Percentiles rank a stretch among this genome's conserved stretches.
Conservation (phyloP, 1,140 invertebrate species). For the Trachelipus rathkii region DNA sequence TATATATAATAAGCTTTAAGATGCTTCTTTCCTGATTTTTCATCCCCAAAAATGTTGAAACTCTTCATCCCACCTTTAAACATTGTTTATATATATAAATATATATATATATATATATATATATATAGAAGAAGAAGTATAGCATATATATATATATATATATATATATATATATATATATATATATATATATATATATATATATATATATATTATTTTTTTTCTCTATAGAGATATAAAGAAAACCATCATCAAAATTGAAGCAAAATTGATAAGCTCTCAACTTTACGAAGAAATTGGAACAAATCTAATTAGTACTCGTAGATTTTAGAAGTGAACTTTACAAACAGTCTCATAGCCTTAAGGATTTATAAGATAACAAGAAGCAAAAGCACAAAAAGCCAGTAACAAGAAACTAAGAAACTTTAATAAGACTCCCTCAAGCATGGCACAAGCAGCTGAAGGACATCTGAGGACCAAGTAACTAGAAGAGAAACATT, state of each 20-base stretch:
- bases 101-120: not conserved
- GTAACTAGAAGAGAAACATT: slow-evolving; percentile 31
- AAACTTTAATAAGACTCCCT: not conserved
- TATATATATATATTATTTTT: slow-evolving; percentile 10
- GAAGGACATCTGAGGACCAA: slow-evolving; percentile 85
- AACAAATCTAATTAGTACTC: not conserved
- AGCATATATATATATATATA: not conserved
- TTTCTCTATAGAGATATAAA: not conserved
- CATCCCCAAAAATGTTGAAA: too few species aligned
- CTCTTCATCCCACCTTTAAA: too few species aligned
- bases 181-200: slow-evolving; percentile 24
- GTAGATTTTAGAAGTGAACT: not conserved
- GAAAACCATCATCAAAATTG: not conserved
- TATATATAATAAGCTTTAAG: too few species aligned
- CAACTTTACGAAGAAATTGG: not conserved
- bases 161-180: slow-evolving; percentile 22
- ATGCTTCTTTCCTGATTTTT: too few species aligned
- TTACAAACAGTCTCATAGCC: not conserved
- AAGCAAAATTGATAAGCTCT: not conserved
- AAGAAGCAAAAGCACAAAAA: not conserved
- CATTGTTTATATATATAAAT: too few species aligned
- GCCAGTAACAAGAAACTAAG: not conserved
- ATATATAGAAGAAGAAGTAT: too few species aligned
- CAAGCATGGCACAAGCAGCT: slow-evolving; percentile 63
- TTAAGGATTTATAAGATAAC: not conserved